Percentiles rank a stretch among this genome's conserved stretches.
phyloP scores from a whole-genome alignment of 2,113 vertebrate species.

The Micromys minutus region DNA sequence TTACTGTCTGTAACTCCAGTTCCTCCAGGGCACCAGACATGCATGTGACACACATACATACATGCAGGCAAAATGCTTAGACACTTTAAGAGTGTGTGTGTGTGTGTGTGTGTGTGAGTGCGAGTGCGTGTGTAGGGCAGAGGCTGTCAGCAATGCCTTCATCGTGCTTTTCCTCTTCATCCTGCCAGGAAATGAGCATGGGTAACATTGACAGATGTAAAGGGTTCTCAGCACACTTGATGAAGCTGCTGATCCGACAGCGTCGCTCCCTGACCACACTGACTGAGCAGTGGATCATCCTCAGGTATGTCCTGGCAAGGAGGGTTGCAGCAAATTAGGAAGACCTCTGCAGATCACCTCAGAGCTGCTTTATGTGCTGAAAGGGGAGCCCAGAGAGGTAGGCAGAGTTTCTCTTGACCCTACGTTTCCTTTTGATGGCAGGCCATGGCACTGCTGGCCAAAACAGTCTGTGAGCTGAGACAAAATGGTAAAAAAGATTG shows the following conservation, averaged over 20 bases:
- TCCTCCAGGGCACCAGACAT: background rate
- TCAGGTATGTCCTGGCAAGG: constrained; percentile 86
- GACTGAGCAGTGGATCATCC: constrained; percentile 91
- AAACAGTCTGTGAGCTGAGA: background rate
- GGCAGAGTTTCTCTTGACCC: background rate
- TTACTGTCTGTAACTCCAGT: background rate
- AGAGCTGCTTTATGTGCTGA: background rate
- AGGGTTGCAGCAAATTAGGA: background rate
- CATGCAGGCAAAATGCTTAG: background rate
- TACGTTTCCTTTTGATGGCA: background rate
- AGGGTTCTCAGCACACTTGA: constrained; percentile 95
- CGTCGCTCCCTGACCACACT: constrained; percentile 88
- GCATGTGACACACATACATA: background rate
- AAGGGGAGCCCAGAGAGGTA: background rate
- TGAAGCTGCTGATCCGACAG: constrained; percentile 92
- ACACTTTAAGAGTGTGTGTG: too few relatives aligned
- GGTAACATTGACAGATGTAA: constrained; percentile 92
- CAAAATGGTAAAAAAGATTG: background rate
- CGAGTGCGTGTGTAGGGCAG: background rate
- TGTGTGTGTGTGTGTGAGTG: too few relatives aligned
- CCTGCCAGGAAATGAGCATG: constrained; percentile 90
- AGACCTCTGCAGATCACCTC: background rate
- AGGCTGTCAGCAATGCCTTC: background rate
- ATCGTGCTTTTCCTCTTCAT: background rate
- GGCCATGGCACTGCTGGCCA: background rate